These are phyloP conservation scores for Neolamprologus falcicula DNA, from an alignment of 2,113 vertebrate genomes.

Conservation along the genomic window DNA sequence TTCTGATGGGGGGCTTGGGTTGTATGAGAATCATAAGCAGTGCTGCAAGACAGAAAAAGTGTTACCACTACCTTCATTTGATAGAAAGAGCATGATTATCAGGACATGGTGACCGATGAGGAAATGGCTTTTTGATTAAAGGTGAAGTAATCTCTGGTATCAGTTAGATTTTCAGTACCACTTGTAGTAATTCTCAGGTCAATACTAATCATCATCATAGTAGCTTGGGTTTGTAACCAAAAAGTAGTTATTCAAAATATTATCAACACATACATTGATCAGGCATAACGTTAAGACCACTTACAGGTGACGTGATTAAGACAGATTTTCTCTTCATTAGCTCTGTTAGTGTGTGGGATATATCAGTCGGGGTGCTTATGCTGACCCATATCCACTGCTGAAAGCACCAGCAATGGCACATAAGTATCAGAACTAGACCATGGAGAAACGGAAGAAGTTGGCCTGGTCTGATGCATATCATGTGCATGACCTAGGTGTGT, in stretches of 20 bases:
- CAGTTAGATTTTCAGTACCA: background rate
- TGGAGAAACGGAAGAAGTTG: background rate
- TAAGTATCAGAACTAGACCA: background rate
- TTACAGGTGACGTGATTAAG: background rate
- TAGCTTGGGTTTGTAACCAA: background rate
- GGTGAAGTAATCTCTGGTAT: background rate
- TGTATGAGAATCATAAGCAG: background rate
- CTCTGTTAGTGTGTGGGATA: background rate
- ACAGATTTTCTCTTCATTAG: background rate
- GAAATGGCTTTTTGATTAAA: conserved; percentile 6
- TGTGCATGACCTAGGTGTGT: background rate
- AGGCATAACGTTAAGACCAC: background rate
- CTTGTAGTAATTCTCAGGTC: background rate
- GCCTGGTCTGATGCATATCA: background rate
- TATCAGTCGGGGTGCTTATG: background rate
- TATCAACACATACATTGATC: background rate
- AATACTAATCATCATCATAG: background rate
- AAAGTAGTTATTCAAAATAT: background rate
- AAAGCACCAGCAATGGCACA: background rate
- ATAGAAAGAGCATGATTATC: background rate
- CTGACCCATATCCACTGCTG: background rate
- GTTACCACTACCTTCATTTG: background rate
- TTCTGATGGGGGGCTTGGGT: background rate
- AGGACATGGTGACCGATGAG: background rate
- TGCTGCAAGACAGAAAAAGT: background rate